Conservation (phyloP, 2,113 vertebrate species). For the Prietella phreatophila region DNA sequence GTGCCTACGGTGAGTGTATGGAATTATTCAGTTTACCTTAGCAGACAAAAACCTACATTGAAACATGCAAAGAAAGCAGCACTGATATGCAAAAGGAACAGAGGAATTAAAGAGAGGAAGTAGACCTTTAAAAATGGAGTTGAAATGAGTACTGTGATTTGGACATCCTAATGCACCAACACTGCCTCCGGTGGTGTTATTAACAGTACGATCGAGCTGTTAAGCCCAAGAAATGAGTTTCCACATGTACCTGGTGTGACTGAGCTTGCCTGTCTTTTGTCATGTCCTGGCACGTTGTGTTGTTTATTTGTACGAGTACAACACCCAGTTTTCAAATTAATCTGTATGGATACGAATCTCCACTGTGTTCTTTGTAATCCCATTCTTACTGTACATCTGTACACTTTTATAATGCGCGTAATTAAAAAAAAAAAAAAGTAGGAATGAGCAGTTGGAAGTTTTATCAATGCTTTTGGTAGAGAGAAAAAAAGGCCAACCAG, state of each 20-base stretch:
- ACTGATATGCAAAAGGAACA: background rate
- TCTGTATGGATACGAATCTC: background rate
- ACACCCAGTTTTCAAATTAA: background rate
- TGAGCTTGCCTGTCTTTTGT: background rate
- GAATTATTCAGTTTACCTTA: background rate
- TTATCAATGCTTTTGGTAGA: background rate
- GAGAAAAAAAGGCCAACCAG: background rate
- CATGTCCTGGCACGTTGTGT: background rate
- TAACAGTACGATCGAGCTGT: background rate
- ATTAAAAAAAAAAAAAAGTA: background rate
- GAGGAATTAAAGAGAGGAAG: slow-evolving; percentile 11
- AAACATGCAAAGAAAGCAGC: background rate
- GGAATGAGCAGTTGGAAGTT: background rate
- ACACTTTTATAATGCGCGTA: background rate
- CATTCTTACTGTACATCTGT: background rate
- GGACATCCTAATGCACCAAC: background rate
- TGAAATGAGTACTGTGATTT: background rate
- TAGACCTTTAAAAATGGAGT: background rate
- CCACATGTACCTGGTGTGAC: slow-evolving; percentile 9
- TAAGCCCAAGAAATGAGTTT: slow-evolving; percentile 7
- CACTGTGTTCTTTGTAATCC: background rate
- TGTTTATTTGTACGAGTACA: background rate
- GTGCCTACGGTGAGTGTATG: slow-evolving; percentile 43
- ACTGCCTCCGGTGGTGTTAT: background rate
- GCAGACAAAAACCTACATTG: background rate